Evolutionary conservation across 1,140 invertebrate species (phyloP).

Genomic region (Hetaerina americana): DNA sequence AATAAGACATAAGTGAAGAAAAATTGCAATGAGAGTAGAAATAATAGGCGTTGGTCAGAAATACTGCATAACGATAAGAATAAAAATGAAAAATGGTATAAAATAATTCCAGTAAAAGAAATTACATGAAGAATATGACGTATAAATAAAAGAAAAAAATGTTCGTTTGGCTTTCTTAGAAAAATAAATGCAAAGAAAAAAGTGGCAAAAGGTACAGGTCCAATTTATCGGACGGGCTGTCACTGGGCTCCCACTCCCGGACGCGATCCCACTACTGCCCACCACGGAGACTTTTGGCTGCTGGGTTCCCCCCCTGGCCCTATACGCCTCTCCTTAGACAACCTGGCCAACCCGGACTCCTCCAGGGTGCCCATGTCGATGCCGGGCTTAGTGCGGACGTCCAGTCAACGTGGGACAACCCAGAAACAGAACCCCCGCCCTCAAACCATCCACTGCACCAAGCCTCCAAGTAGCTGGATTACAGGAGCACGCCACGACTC

Average conservation of each 20-base stretch:
- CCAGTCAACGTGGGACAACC: slow-evolving; percentile 18
- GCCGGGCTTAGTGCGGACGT: slow-evolving; percentile 52
- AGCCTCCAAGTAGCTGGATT: slow-evolving; percentile 40
- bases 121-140: too few species aligned
- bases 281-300: slow-evolving; percentile 93
- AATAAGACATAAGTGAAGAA: too few species aligned
- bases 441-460: slow-evolving; percentile 34
- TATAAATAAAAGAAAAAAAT: neutral
- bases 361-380: slow-evolving; percentile 78
- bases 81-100: too few species aligned
- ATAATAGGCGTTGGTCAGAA: too few species aligned
- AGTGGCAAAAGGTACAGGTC: slow-evolving; percentile 56
- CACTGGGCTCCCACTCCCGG: slow-evolving; percentile 73
- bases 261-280: slow-evolving; percentile 95
- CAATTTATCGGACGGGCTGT: slow-evolving; percentile 77
- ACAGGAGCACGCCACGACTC: slow-evolving; percentile 37
- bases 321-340: slow-evolving; percentile 85
- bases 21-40: too few species aligned
- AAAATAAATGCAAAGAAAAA: neutral
- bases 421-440: slow-evolving; percentile 18
- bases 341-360: slow-evolving; percentile 74
- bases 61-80: too few species aligned
- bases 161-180: neutral
- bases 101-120: too few species aligned
- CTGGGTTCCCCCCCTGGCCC: slow-evolving; percentile 93